Conservation (phyloP, 2,888 invertebrate species). For the Troides oblongomaculatus region DNA sequence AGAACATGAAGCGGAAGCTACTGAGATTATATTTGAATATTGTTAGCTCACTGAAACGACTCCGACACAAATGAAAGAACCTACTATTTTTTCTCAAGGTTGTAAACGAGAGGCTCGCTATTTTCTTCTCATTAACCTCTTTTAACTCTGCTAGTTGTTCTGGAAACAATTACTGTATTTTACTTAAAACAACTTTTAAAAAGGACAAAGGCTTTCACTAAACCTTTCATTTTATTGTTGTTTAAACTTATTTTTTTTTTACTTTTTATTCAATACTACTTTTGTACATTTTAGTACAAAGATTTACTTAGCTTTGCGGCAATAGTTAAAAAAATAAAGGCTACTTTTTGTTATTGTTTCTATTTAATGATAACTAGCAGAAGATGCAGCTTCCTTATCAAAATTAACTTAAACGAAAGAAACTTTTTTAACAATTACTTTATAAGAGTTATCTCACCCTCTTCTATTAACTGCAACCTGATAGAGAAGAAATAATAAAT, state of each 20-base stretch:
- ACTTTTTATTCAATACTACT: neutral
- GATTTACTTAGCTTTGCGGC: neutral
- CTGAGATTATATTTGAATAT: conserved; percentile 15
- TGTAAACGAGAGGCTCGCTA: conserved; percentile 21
- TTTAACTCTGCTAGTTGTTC: conserved; percentile 21
- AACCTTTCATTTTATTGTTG: conserved; percentile 1
- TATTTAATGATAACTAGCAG: too few species aligned
- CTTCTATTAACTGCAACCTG: too few species aligned
- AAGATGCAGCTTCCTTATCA: too few species aligned
- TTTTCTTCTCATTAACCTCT: conserved; percentile 29
- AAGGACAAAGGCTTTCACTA: conserved; percentile 9
- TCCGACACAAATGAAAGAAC: conserved; percentile 15
- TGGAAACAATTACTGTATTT: conserved; percentile 24
- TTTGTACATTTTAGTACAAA: neutral
- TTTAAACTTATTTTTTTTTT: neutral
- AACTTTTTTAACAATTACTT: too few species aligned
- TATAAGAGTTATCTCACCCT: too few species aligned
- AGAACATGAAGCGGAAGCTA: neutral
- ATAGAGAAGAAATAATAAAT: too few species aligned
- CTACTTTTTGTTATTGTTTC: neutral
- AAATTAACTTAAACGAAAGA: too few species aligned
- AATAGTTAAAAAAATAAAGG: neutral
- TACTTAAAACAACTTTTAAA: conserved; percentile 19
- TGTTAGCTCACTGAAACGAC: conserved; percentile 6
- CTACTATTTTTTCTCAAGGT: conserved; percentile 20